Conservation (phyloP, 1,140 invertebrate genomes). For the Drosophila ohnishii region DNA sequence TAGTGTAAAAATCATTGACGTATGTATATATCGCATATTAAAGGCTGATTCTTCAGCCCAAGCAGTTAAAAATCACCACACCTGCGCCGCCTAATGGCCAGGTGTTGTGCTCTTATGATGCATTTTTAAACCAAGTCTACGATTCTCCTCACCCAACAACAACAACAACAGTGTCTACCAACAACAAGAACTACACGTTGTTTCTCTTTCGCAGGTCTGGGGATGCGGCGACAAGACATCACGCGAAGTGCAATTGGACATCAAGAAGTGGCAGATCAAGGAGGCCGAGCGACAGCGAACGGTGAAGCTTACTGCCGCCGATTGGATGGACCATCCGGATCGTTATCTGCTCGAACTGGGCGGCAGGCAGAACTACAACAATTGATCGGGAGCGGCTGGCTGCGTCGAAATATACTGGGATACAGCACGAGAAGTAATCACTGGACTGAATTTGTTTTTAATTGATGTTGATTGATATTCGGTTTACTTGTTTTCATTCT, state of each 20-base stretch:
- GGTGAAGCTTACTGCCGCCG: slow-evolving; percentile 91
- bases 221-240: slow-evolving; percentile 90
- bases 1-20: slow-evolving; percentile 62
- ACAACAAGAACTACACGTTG: slow-evolving; percentile 67
- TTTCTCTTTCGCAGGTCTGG: slow-evolving; percentile 87
- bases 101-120: slow-evolving; percentile 33
- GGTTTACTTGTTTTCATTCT: slow-evolving; percentile 61
- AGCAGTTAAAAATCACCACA: slow-evolving; percentile 64
- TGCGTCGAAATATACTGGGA: slow-evolving; percentile 48
- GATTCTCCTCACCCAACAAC: slow-evolving; percentile 52
- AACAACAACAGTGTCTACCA: slow-evolving; percentile 44
- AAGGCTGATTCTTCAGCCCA: slow-evolving; percentile 62
- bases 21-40: slow-evolving; percentile 46
- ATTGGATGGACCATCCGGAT: slow-evolving; percentile 97
- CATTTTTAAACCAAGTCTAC: slow-evolving; percentile 67
- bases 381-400: slow-evolving; percentile 47
- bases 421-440: slow-evolving; percentile 52
- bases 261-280: slow-evolving; percentile 95
- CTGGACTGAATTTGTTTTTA: slow-evolving; percentile 77
- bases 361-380: slow-evolving; percentile 89
- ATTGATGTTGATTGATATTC: slow-evolving; percentile 63
- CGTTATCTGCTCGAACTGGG: slow-evolving; percentile 92
- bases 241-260: slow-evolving; percentile 91
- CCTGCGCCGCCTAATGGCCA: slow-evolving; percentile 21
- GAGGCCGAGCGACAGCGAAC: slow-evolving; percentile 91